A percentile compares a stretch with the other conserved stretches of the same genome.
phyloP scores from a whole-genome alignment of 1,140 invertebrate species.

The Drosophila pseudoananassae region DNA sequence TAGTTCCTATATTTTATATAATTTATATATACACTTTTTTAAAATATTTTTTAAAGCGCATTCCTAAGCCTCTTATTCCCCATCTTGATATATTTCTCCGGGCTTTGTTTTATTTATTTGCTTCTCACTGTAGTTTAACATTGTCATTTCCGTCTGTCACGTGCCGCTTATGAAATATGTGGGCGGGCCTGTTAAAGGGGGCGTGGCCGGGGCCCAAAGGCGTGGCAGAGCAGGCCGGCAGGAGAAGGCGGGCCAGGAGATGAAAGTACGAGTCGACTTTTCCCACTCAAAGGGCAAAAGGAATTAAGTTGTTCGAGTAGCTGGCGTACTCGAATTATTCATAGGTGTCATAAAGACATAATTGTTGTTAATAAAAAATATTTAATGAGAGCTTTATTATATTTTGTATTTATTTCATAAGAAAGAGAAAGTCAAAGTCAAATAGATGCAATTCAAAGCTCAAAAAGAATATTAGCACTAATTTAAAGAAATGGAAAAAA shows the following conservation, averaged over 20 bases:
- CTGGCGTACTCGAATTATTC: neutral
- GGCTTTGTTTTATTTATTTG: slow-evolving; percentile 13
- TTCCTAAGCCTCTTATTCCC: neutral
- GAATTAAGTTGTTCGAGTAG: slow-evolving; percentile 5
- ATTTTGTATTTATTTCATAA: too few species aligned
- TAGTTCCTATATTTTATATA: too few species aligned
- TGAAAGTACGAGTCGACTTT: neutral
- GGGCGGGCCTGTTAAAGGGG: neutral
- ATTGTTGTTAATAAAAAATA: neutral
- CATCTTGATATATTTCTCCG: neutral
- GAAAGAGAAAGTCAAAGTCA: too few species aligned
- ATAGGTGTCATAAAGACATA: slow-evolving; percentile 1
- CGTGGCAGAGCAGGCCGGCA: neutral
- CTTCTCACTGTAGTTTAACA: slow-evolving; percentile 15
- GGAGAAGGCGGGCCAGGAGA: neutral
- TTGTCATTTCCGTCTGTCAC: slow-evolving; percentile 38
- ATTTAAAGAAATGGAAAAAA: too few species aligned
- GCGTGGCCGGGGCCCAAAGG: neutral
- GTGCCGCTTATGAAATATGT: slow-evolving; percentile 41
- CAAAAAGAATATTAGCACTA: too few species aligned
- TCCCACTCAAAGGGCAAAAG: slow-evolving; percentile 30
- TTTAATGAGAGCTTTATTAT: neutral
- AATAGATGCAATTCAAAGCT: too few species aligned
- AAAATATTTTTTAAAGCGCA: neutral
- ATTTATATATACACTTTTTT: too few species aligned